Percentiles rank a stretch among this genome's conserved stretches.
Evolutionary conservation across 2,888 invertebrate species (phyloP).

Genomic region (Spisula subtruncata): DNA sequence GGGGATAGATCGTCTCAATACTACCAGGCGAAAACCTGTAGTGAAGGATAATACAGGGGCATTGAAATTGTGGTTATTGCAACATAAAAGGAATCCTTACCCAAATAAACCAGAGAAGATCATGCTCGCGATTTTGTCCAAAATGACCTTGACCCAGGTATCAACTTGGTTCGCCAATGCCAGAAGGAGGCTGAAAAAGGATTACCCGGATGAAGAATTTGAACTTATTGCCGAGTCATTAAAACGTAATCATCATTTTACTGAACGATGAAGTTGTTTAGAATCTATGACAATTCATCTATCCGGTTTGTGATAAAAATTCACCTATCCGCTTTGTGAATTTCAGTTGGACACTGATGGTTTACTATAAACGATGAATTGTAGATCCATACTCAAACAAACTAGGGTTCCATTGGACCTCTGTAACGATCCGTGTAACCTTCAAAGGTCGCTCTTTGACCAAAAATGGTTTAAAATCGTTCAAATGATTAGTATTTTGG

Average conservation of each 20-base stretch:
- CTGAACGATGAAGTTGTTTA: not conserved
- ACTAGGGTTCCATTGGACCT: no score
- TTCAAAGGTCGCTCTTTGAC: no score
- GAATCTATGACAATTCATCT: not conserved
- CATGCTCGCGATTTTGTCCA: constrained; percentile 66
- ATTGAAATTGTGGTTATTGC: constrained; percentile 60
- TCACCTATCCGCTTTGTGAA: no score
- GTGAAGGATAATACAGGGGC: constrained; percentile 61
- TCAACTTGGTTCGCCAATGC: constrained; percentile 71
- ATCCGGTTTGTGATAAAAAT: no score
- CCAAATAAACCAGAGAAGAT: constrained; percentile 67
- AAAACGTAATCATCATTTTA: constrained; percentile 26
- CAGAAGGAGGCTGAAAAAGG: constrained; percentile 67
- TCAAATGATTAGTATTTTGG: no score
- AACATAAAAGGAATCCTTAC: constrained; percentile 66
- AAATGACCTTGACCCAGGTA: constrained; percentile 69
- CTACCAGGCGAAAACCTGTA: constrained; percentile 35
- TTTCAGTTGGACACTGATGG: not conserved
- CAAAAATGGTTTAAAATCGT: no score
- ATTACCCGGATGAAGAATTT: constrained; percentile 57
- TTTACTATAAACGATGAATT: not conserved
- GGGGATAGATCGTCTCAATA: constrained; percentile 23
- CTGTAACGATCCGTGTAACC: no score
- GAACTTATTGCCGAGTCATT: constrained; percentile 38
- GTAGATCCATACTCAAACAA: no score